Percentiles rank a stretch among this genome's conserved stretches.
Evolutionary conservation across 2,113 vertebrate species (phyloP).

Genomic region (Anser brachyrhynchus): DNA sequence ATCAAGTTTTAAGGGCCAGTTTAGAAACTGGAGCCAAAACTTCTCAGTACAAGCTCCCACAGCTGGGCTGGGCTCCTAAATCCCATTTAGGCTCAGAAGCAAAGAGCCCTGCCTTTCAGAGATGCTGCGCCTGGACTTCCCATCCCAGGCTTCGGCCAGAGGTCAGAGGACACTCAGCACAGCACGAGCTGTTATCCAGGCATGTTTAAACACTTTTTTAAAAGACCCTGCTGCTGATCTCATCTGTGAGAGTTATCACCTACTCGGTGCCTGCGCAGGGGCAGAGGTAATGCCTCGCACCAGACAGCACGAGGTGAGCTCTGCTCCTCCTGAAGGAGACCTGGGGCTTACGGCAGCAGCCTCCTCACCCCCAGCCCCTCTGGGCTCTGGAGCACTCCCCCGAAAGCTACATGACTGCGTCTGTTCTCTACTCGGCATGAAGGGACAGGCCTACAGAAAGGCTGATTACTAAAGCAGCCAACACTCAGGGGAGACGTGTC

Average conservation of each 20-base stretch:
- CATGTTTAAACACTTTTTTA: not conserved
- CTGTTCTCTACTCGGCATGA: not conserved
- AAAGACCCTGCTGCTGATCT: not conserved
- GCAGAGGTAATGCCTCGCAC: not conserved
- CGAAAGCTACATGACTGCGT: not conserved
- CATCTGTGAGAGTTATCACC: not conserved
- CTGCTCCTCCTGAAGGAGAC: not conserved
- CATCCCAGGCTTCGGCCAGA: not conserved
- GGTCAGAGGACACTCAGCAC: not conserved
- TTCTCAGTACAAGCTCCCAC: not conserved
- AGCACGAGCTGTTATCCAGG: not conserved
- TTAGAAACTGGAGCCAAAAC: not conserved
- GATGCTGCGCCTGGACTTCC: not conserved
- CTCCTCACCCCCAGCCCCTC: not conserved
- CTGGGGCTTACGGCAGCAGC: rapidly evolving
- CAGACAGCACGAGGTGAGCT: not conserved
- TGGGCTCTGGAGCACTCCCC: not conserved
- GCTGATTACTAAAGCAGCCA: not conserved
- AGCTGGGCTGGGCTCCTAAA: not conserved
- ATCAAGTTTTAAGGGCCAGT: not conserved
- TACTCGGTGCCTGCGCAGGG: not conserved
- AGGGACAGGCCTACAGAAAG: not conserved
- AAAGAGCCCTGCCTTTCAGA: not conserved
- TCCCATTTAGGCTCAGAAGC: not conserved
- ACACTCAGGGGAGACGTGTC: not conserved